Percentiles rank a stretch among this genome's conserved stretches.
These are phyloP conservation scores for Cephus nigrinus DNA, from an alignment of 2,888 invertebrate genomes.

Conservation along the genomic window DNA sequence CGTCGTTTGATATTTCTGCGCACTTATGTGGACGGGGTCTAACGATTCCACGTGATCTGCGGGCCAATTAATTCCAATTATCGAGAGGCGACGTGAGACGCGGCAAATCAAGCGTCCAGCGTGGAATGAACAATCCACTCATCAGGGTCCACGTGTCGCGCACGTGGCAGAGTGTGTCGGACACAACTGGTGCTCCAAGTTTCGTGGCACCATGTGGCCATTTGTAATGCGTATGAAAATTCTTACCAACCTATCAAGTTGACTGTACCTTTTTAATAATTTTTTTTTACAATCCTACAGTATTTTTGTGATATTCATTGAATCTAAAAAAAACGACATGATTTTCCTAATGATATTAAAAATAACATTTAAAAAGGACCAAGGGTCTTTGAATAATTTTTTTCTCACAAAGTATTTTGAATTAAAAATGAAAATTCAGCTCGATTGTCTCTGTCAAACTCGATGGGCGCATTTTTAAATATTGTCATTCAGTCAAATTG, in stretches of 20 bases:
- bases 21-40: not conserved
- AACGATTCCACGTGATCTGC: not conserved
- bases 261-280: not conserved
- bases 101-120: slow-evolving; percentile 6
- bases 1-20: not conserved
- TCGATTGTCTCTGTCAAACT: not conserved
- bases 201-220: slow-evolving; percentile 53
- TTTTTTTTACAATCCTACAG: not conserved
- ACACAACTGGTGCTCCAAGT: slow-evolving; percentile 61
- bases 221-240: not conserved
- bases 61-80: slow-evolving; percentile 10
- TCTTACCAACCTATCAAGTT: not conserved
- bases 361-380: not conserved
- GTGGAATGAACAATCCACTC: slow-evolving; percentile 65
- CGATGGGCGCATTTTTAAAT: slow-evolving; percentile 25
- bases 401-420: not conserved
- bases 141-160: slow-evolving; percentile 57
- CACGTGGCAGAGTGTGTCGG: slow-evolving; percentile 62
- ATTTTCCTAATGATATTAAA: not conserved
- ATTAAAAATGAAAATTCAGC: not conserved
- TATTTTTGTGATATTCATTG: not conserved
- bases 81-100: slow-evolving; percentile 2
- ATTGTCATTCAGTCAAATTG: slow-evolving; percentile 25
- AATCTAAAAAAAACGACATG: not conserved
- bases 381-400: not conserved